Base-by-base conservation (phyloP, 2,797 vertebrate genomes). In the Bryconaethiops microstoma region DNA sequence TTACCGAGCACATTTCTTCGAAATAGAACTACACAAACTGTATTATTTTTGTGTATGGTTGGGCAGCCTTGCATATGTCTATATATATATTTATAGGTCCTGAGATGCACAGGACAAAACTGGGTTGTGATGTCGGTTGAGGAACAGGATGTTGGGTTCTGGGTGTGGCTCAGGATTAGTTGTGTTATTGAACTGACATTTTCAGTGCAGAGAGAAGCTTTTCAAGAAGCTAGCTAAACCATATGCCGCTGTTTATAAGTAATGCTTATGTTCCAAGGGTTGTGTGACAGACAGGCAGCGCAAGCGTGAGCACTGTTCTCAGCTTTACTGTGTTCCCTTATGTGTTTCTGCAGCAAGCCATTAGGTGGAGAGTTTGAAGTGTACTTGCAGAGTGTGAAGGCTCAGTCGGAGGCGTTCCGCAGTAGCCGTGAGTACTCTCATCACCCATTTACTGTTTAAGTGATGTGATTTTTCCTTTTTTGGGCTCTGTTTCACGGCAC, bases 351-450 rank as follows among this genome's bases (percentile, higher is more conserved):
- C 91, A 98, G 96, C 84, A 94, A 90, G 78, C 88, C 90, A 86
- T 86, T 92, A 63, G 96, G 96, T 54, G 96, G 95, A 21, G 96
- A 97, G 84, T 94, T 96, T 10, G 96, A 97, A 76, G 89, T 90
- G 77, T 97, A 95, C 90, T 90, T 97, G 83, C 96, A 95, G 89
- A 96, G 91, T 84, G 92, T 95, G 10, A 98, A 96, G 88, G 94
- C 95, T 85, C 96, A 97, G 78, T 97, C 96, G 0, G 98, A 99
- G 85, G 95, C 95, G 78, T 98, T 96, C 88, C 95, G 96, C 82
- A 96, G 93, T 80, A 97, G 92, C 84, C 93, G 98, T 99, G 93
- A 97, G 98, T 96, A 64, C 21, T 63, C 21, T 7, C 21, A 23
- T 55, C 45, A 29, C 40, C 19, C 0, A 16, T 25, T 48, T 8